Evolutionary conservation across 2,113 vertebrate genomes (phyloP).

Genomic region (Chaetura pelagica): DNA sequence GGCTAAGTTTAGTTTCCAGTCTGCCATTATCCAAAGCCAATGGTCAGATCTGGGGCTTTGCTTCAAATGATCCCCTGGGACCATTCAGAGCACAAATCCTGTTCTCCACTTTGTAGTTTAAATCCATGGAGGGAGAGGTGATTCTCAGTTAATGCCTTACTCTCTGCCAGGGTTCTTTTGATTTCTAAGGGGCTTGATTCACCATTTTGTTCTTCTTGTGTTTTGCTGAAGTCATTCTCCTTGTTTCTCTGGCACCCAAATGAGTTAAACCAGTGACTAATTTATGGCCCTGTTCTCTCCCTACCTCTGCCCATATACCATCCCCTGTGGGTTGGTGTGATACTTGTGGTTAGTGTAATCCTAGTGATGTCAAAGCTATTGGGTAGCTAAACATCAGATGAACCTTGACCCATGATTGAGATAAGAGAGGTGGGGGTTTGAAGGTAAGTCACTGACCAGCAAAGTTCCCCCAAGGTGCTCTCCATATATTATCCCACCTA

Average conservation of each 20-base stretch:
- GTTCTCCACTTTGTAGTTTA: background rate
- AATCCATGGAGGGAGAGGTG: fast-evolving
- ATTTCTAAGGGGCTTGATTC: background rate
- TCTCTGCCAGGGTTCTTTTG: background rate
- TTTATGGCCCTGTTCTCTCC: background rate
- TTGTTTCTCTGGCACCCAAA: background rate
- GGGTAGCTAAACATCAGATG: background rate
- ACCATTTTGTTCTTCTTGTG: fast-evolving
- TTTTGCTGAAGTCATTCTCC: background rate
- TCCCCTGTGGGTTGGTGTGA: background rate
- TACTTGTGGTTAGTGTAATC: background rate
- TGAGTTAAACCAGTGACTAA: fast-evolving
- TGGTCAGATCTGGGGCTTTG: background rate
- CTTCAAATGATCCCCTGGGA: background rate
- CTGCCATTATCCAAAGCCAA: background rate
- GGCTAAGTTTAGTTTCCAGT: background rate
- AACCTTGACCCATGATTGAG: background rate
- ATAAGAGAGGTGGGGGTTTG: background rate
- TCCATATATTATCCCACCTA: background rate
- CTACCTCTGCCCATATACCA: background rate
- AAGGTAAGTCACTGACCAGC: background rate
- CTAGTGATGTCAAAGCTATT: background rate
- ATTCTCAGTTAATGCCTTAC: background rate
- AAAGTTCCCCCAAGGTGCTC: background rate
- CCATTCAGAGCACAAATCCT: background rate